phyloP scores from a whole-genome alignment of 2,113 vertebrate species.

The Dicrurus megarhynchus region DNA sequence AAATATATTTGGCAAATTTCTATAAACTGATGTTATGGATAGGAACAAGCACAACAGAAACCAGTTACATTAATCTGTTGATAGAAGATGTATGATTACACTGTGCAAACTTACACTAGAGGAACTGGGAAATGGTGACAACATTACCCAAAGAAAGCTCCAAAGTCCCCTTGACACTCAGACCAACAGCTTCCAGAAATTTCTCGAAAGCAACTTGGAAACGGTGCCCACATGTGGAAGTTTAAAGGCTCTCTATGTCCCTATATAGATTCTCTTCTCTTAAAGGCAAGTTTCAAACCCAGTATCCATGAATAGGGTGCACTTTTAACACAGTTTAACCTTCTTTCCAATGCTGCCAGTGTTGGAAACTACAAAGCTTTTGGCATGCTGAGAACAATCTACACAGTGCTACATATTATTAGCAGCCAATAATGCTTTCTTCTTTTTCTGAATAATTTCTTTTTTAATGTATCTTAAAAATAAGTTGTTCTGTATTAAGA shows the following conservation, averaged over 20 bases:
- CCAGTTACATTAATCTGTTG: not conserved
- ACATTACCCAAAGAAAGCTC: not conserved
- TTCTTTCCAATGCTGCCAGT: not conserved
- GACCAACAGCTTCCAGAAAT: not conserved
- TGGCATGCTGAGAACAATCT: not conserved
- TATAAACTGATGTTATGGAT: not conserved
- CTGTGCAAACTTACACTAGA: not conserved
- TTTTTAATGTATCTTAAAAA: not conserved
- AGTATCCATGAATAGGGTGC: not conserved
- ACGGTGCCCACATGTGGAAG: not conserved
- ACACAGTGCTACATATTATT: not conserved
- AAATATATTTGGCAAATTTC: not conserved
- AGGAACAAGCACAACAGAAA: not conserved
- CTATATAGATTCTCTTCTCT: not conserved
- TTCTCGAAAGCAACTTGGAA: not conserved
- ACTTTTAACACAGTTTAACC: not conserved
- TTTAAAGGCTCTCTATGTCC: not conserved
- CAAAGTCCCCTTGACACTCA: not conserved
- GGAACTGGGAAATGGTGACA: not conserved
- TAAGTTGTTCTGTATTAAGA: not conserved
- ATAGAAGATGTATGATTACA: not conserved
- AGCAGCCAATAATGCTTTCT: not conserved
- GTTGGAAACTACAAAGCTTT: not conserved
- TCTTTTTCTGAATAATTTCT: not conserved
- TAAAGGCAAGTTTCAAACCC: not conserved